Evolutionary conservation across 2,888 invertebrate species (phyloP), one percentile per base, ranked within the genome.

Genomic region (Drosophila nigritarsus): DNA sequence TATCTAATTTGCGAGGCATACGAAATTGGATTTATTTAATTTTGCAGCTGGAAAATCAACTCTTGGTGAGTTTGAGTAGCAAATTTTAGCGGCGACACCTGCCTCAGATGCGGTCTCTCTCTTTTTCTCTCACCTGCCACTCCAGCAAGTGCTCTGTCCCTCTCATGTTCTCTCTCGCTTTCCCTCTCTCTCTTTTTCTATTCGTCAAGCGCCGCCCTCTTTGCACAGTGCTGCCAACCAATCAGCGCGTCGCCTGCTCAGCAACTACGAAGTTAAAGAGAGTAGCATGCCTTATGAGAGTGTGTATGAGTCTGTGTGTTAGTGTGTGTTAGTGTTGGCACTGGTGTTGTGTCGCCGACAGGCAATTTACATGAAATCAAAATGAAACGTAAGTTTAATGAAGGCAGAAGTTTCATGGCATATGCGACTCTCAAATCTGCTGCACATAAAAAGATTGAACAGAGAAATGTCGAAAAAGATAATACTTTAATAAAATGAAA

Each of bases 331-430:
- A 60, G 60, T 76, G 76, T 69, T 75, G 51, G 54, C 63, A 60
- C 51, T 83, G 70, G 80, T 82, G 88, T 87, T 82, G 84, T 87
- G 85, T 85, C 87, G 89, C 58, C 85, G 85, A 85, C 85, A 85
- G 89, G 85, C 78, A 89, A 85, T 85, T 85, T 85, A 84, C 85
- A 89, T 85, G 85, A 89, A 89, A 85, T 89, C 85, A 89, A 85
- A 85, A 88, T 88, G 89, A 89, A 89, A 83, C 78, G 87, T 72
- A 71, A 56, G 50, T 56, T 67, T 76, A 78, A 83, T 71, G 61
- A 49, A 67, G 45, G 30, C 60, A 54, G 55, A 36, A 38, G 29
- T 7, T 3, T 48, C 3, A 0, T 5, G 34, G 30, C 42, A 9
- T 36, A 24, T 3, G 0, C 65, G 85, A 75, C 73, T 59, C 1